Base-by-base conservation (phyloP, 1,140 invertebrate species). In the Drosophila parabipectinata region DNA sequence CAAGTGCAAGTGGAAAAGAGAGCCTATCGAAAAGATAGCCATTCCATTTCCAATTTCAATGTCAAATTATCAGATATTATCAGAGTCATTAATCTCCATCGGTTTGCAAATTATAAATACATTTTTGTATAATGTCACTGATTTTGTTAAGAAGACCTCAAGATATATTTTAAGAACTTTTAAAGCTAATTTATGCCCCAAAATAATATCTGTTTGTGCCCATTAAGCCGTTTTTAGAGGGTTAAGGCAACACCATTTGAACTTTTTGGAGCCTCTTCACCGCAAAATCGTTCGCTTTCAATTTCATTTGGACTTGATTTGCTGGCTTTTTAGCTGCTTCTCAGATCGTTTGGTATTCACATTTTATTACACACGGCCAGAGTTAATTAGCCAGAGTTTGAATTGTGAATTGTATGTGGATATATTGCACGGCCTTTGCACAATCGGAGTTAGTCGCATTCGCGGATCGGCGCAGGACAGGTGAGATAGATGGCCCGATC, bases 1-100 rank as follows among this genome's bases (percentile, higher is more conserved):
- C 80, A 83, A 83, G 80, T 83, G 66, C 80, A 82, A 78, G 64
- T 66, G 63, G 77, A 81, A 81, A 61, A 57, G 24, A 3, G 3
- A 21, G 44, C 41, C 53, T 48, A 37, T 24, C 41, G 9, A 58
- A 28, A 47, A 34, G 15, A 57, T 7, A 37, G 34, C 34, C 34
- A 12, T 58, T 52, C 44, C 69, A 72, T 73, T 62, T 50, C 28
- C 28, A 48, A 55, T 54, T 72, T 60, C 54, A 72, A 45, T 48
- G 41, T 68, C 66, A 47, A 18, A 18, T 18, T 7, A 4, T 6
- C 9, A 18, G 15, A 12, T 10, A 37, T 37, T 4, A 1, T 3
- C 34, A 37, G 34, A n/a, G 34, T 1, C 32, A 32, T 28, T 28
- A 28, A 28, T 28, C 26, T 28, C 26, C 5, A 28, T 28, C 26